These are phyloP conservation scores for Drosophila kuntzei DNA, from an alignment of 2,888 invertebrate genomes.

Conservation along the genomic window DNA sequence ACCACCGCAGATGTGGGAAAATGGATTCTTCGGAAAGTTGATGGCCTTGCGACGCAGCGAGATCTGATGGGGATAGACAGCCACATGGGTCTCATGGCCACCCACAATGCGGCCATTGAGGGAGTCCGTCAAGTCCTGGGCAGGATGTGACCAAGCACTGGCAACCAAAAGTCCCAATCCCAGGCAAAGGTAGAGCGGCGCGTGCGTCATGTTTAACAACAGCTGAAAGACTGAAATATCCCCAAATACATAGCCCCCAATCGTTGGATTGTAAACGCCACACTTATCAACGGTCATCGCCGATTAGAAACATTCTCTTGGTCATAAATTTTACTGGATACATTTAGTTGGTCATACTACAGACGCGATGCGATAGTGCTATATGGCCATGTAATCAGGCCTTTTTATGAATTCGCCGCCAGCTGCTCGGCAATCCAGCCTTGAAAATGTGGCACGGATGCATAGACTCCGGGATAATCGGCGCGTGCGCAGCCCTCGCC, in stretches of 20 bases:
- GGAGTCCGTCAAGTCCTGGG: slow-evolving; percentile 32
- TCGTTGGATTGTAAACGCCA: slow-evolving; percentile 26
- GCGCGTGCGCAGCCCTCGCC: slow-evolving; percentile 74
- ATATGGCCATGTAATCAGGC: slow-evolving; percentile 10
- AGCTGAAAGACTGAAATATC: slow-evolving; percentile 35
- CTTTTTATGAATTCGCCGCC: slow-evolving; percentile 8
- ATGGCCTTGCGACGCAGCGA: slow-evolving; percentile 73
- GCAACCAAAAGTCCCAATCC: slow-evolving; percentile 3
- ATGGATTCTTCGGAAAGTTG: slow-evolving; percentile 41
- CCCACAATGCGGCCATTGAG: slow-evolving; percentile 79
- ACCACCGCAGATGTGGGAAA: slow-evolving; percentile 78
- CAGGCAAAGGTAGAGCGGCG: slow-evolving; percentile 31
- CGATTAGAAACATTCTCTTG: slow-evolving; percentile 35
- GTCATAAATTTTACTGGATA: slow-evolving; percentile 48
- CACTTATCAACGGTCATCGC: slow-evolving; percentile 45
- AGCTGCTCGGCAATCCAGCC: slow-evolving; percentile 62
- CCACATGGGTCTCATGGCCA: slow-evolving; percentile 66
- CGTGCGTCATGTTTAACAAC: slow-evolving; percentile 52
- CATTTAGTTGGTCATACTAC: slow-evolving; percentile 20
- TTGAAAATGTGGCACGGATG: slow-evolving; percentile 55
- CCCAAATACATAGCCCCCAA: slow-evolving; percentile 1
- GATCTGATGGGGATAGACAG: slow-evolving; percentile 75
- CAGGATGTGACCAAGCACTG: slow-evolving; percentile 35
- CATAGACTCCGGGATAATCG: slow-evolving; percentile 71
- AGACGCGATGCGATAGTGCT: slow-evolving; percentile 37